Base-by-base conservation (phyloP, 2,797 vertebrate genomes). In the Rhyacichthys aspro region DNA sequence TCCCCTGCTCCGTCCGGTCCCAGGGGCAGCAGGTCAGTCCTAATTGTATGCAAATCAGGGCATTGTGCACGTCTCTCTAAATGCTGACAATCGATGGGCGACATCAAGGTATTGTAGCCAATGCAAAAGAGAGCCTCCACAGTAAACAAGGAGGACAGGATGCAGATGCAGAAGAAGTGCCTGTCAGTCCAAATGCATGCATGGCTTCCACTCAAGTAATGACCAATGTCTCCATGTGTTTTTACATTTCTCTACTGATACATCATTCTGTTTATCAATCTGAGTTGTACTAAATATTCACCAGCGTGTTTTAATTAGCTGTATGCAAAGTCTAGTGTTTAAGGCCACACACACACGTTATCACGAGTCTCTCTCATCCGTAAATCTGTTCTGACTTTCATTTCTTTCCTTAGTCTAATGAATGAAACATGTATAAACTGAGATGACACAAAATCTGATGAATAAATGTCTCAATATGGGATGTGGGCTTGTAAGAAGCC, bases 31-130 rank as follows among this genome's bases (percentile, higher is more conserved):
- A 59, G 91, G 89, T 90, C 89, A 90, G 61, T 88, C 83, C 88
- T 90, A 90, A 92, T 91, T 91, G 88, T 91, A 92, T 92, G 90
- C 88, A 89, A 91, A 92, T 90, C 76, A 86, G 86, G 86, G 79
- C 85, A 66, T 63, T 47, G 83, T 58, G 67, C 72, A 78, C 52
- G 70, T 90, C 90, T 82, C 79, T 79, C 84, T 86, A 88, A 88
- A 76, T 85, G 84, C 88, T 89, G 81, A 86, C 89, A 82, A 89
- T 90, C 83, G 81, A 90, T 88, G 85, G 86, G 78, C 79, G 81
- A 86, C 86, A 88, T 83, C 82, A 85, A 88, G 81, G 80, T 82
- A 87, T 84, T 70, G 89, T 80, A 82, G 72, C 81, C 82, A 86
- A 88, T 83, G 79, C 85, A 85, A 81, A 87, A 86, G 83, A 86